Evolutionary conservation across 1,140 invertebrate genomes (phyloP).

Genomic region (Nebria ingens): DNA sequence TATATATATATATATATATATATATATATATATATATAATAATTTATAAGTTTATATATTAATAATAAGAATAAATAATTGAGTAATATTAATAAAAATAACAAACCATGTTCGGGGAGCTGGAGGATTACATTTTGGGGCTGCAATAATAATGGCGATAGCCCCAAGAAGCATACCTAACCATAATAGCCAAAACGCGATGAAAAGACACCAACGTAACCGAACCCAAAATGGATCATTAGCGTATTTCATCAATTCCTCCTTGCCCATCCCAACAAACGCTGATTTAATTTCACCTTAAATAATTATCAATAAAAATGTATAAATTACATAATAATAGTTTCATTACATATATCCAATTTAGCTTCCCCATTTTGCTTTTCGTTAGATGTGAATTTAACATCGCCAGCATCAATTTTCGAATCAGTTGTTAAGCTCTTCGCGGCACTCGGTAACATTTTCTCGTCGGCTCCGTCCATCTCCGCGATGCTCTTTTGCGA

Average conservation of each 20-base stretch:
- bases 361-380: constrained; percentile 77
- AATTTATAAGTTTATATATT: constrained; percentile 12
- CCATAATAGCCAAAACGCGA: constrained; percentile 81
- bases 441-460: constrained; percentile 52
- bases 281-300: constrained; percentile 34
- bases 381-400: constrained; percentile 58
- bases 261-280: constrained; percentile 77
- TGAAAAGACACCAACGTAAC: constrained; percentile 73
- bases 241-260: constrained; percentile 83
- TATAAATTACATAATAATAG: constrained; percentile 25
- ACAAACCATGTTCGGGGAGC: constrained; percentile 53
- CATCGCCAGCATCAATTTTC: constrained; percentile 43
- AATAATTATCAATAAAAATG: too few species aligned
- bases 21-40: too few species aligned
- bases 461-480: constrained; percentile 50
- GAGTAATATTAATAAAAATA: neutral
- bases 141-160: constrained; percentile 68
- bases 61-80: neutral
- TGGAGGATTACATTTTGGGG: constrained; percentile 70
- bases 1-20: too few species aligned
- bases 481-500: constrained; percentile 17
- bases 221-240: constrained; percentile 88
- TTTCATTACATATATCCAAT: constrained; percentile 58
- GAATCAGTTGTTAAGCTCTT: constrained; percentile 44
- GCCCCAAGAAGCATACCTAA: constrained; percentile 73